Evolutionary conservation across 1,140 invertebrate species (phyloP).

Genomic region (Agraylea sexmaculata): DNA sequence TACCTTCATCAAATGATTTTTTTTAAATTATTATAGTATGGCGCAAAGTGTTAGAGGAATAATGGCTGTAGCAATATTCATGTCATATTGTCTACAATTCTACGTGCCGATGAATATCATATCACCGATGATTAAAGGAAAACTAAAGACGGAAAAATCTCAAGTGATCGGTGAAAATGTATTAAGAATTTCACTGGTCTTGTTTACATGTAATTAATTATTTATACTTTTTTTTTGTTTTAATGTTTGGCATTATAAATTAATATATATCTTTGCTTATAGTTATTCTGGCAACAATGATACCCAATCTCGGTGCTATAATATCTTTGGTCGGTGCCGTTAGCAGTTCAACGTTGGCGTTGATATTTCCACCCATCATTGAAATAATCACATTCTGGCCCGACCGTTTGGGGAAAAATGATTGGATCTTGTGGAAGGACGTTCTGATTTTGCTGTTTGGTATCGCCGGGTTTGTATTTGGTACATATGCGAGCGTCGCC

Average conservation of each 20-base stretch:
- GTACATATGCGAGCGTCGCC: conserved; percentile 63
- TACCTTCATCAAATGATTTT: not conserved
- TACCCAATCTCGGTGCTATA: conserved; percentile 78
- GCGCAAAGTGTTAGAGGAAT: conserved; percentile 68
- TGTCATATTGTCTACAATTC: conserved; percentile 82
- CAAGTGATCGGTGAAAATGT: conserved; percentile 53
- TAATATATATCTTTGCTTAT: conserved; percentile 24
- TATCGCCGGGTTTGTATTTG: conserved; percentile 61
- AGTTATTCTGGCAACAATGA: conserved; percentile 72
- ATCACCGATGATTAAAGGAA: conserved; percentile 58
- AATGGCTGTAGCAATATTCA: conserved; percentile 77
- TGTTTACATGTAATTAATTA: conserved; percentile 64
- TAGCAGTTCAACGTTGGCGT: conserved; percentile 74
- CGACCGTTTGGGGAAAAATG: conserved; percentile 45
- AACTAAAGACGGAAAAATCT: conserved; percentile 44
- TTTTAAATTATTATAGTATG: conserved; percentile 46
- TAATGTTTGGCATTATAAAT: conserved; percentile 9
- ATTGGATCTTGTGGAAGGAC: conserved; percentile 60
- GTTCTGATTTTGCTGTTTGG: conserved; percentile 60
- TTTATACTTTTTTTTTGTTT: conserved; percentile 7
- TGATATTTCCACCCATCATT: conserved; percentile 84
- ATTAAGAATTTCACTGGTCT: conserved; percentile 57
- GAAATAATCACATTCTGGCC: conserved; percentile 75
- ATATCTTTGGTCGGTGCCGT: conserved; percentile 87
- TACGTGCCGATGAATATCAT: conserved; percentile 87